Evolutionary conservation across 53 echinoderm and acorn worm species (phyloP), one percentile per base, ranked within the genome.

Genomic region (Echinarachnius parma): DNA sequence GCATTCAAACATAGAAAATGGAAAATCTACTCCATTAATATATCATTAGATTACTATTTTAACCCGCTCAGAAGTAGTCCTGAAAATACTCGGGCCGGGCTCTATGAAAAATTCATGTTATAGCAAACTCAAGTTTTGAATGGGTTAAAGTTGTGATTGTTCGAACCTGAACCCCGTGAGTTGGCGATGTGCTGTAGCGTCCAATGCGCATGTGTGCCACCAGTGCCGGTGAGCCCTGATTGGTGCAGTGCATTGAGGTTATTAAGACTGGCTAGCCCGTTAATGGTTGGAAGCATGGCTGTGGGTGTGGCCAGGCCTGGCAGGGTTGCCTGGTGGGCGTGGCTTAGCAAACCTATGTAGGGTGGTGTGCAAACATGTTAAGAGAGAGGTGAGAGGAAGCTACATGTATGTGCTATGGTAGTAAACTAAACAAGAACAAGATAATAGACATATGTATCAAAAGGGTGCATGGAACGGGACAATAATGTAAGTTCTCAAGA

Each of bases 101-200:
- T n/a, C n/a, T n/a, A n/a, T n/a, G n/a, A n/a, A n/a, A n/a, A n/a
- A n/a, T n/a, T n/a, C n/a, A n/a, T n/a, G n/a, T n/a, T n/a, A n/a
- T n/a, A n/a, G n/a, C n/a, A n/a, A n/a, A n/a, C n/a, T n/a, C n/a
- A n/a, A n/a, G n/a, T n/a, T n/a, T n/a, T n/a, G n/a, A n/a, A n/a
- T n/a, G n/a, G n/a, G n/a, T n/a, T n/a, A n/a, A n/a, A n/a, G n/a
- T n/a, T n/a, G n/a, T n/a, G n/a, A n/a, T n/a, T n/a, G 20, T 50
- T 21, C 74, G 24, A 72, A 72, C 74, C 74, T 72, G 74, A 72
- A 2, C 56, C 74, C 7, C 55, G 36, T 22, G 35, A 56, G 5
- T 55, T 72, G 14, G 74, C 56, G 14, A 72, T 72, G 44, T 72
- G 55, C 74, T 72, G 74, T 16, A 72, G 13, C 39, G 74, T 72